phyloP scores from a whole-genome alignment of 53 echinoderm and acorn worm genomes.

The Echinometra lucunter region DNA sequence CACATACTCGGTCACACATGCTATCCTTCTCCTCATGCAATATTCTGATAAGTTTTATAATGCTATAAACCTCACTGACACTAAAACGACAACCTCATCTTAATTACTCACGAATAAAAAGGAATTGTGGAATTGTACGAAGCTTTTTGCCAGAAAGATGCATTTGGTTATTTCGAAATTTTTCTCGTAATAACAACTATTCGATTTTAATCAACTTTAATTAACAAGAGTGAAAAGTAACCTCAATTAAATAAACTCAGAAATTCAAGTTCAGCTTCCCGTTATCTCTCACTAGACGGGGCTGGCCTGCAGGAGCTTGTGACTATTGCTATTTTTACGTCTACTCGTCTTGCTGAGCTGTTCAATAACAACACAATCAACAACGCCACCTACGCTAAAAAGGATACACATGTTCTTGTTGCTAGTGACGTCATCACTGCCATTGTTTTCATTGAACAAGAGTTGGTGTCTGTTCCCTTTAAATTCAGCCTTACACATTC shows the following conservation, averaged over 20 bases:
- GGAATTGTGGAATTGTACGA: too few species aligned
- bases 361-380: neutral
- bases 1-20: too few species aligned
- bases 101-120: too few species aligned
- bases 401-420: neutral
- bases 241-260: neutral
- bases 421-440: constrained; percentile 49
- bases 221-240: too few species aligned
- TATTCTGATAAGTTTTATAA: too few species aligned
- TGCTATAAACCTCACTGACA: too few species aligned
- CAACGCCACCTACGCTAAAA: neutral
- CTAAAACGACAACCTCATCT: too few species aligned
- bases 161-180: too few species aligned
- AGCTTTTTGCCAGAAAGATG: too few species aligned
- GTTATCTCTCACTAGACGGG: neutral
- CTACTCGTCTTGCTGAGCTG: neutral
- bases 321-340: neutral
- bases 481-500: neutral
- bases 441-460: neutral
- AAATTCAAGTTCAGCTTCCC: neutral
- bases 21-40: too few species aligned
- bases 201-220: too few species aligned
- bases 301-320: neutral
- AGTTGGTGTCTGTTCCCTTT: neutral
- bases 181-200: too few species aligned